phyloP scores from a whole-genome alignment of 2,113 vertebrate genomes.

The Phoxinus phoxinus region DNA sequence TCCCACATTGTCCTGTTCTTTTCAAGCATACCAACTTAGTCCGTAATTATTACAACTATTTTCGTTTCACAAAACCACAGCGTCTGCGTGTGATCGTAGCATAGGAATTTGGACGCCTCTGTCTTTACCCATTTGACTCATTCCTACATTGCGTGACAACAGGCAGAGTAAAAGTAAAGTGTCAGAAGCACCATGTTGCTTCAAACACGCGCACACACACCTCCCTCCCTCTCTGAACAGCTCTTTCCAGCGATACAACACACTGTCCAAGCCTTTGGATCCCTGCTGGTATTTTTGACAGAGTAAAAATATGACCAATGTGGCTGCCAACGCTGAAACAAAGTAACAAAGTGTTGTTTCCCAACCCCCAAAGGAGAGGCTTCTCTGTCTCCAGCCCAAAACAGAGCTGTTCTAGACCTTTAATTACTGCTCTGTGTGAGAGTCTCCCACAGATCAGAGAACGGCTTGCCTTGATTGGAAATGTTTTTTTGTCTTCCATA shows the following conservation, averaged over 20 bases:
- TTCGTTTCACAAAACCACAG: background rate
- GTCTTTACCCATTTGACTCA: constrained; percentile 74
- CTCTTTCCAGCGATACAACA: background rate
- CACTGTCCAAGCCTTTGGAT: constrained; percentile 58
- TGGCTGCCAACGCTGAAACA: constrained; percentile 56
- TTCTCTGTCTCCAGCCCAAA: constrained; percentile 49
- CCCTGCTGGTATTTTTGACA: constrained; percentile 53
- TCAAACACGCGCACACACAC: constrained; percentile 46
- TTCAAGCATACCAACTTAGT: background rate
- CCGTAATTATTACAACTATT: constrained; percentile 18
- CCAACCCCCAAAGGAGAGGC: constrained; percentile 16
- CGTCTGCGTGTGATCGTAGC: background rate
- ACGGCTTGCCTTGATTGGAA: constrained; percentile 55
- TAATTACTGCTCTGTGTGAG: constrained; percentile 64
- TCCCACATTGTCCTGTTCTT: background rate
- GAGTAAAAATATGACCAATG: constrained; percentile 51
- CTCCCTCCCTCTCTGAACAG: background rate
- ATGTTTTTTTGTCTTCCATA: background rate
- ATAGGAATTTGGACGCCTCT: constrained; percentile 72
- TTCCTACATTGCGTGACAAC: constrained; percentile 67
- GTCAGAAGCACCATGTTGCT: constrained; percentile 60
- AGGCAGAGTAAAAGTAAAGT: constrained; percentile 59
- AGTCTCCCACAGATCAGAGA: constrained; percentile 64
- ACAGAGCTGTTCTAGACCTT: constrained; percentile 44
- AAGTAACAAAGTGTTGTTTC: constrained; percentile 51